Base-by-base conservation (phyloP, 2,888 invertebrate genomes). In the Athalia rosae region DNA sequence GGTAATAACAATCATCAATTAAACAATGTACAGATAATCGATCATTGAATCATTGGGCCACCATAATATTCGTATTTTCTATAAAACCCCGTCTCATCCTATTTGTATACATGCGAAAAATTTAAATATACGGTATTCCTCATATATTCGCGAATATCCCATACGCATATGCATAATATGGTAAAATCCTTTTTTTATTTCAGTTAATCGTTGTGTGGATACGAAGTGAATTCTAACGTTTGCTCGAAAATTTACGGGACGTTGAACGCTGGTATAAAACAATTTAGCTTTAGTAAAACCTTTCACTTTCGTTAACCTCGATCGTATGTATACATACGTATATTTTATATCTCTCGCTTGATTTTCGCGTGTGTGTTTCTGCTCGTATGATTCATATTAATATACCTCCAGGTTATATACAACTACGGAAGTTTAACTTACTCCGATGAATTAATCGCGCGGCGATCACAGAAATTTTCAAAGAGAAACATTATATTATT, bases 1-100 rank as follows among this genome's bases (percentile, higher is more conserved):
- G 82, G 62, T 77, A 79, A 67, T 67, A 41, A 58, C 58, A 15
- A 45, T 71, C 82, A 81, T 82, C 63, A 80, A 85, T 83, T 84
- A 84, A 84, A 85, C 53, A 67, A 66, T 83, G 82, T 78, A 66
- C 73, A 79, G 28, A 43, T 58, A 58, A 11, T 58, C 58, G 13
- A 71, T 56, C 43, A 58, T 58, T 48, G 15, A 53, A 71, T 41
- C 67, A 7, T 9, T n/a, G 13, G n/a, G 13, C 50, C 7, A 43
- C 13, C 3, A 61, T 61, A 41, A 41, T 8, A 8, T 53, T n/a
- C 53, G 53, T 53, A 53, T 13, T 59, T 59, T 59, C 13, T 11
- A 41, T 41, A n/a, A 11, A 4, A 4, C 41, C 43, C 62, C 43
- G 43, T 62, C n/a, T 43, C 62, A 5, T 62, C 62, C 62, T 62